These are phyloP conservation scores for Channa maculata DNA, from an alignment of 2,113 vertebrate species.

Conservation along the genomic window DNA sequence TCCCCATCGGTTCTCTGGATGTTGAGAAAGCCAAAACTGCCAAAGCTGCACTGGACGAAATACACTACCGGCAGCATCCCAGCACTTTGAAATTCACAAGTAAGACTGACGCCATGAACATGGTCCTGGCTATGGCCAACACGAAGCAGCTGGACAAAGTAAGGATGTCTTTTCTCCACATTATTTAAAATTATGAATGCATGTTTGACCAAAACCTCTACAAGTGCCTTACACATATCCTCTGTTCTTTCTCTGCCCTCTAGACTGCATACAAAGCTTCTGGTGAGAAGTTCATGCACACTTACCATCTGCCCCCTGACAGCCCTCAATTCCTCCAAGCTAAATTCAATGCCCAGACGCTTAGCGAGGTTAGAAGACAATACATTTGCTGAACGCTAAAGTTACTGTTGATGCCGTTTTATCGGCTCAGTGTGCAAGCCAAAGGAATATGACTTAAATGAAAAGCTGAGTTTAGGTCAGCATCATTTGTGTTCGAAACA, in stretches of 20 bases:
- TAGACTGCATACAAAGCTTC: constrained; percentile 92
- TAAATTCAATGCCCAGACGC: constrained; percentile 90
- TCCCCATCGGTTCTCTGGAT: constrained; percentile 90
- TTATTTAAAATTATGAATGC: not conserved
- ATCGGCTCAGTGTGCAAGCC: not conserved
- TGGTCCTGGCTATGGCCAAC: constrained; percentile 90
- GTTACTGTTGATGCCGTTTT: not conserved
- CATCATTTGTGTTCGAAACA: constrained; percentile 3
- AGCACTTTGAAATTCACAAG: constrained; percentile 91
- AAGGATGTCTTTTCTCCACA: constrained; percentile 17
- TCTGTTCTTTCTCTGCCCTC: constrained; percentile 21
- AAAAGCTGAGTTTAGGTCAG: not conserved
- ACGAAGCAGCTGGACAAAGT: constrained; percentile 86
- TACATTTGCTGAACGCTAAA: not conserved
- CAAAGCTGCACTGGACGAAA: constrained; percentile 85
- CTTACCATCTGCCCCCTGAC: constrained; percentile 88
- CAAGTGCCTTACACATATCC: not conserved
- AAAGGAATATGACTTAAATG: not conserved
- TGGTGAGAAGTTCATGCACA: constrained; percentile 91
- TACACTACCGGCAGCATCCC: constrained; percentile 82
- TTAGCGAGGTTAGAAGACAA: constrained; percentile 88
- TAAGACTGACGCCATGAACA: constrained; percentile 90
- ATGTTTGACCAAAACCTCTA: not conserved
- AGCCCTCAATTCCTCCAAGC: constrained; percentile 92
- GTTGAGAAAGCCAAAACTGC: constrained; percentile 88